Base-by-base conservation (phyloP, 2,888 invertebrate species). In the Caenorhabditis parvicauda region DNA sequence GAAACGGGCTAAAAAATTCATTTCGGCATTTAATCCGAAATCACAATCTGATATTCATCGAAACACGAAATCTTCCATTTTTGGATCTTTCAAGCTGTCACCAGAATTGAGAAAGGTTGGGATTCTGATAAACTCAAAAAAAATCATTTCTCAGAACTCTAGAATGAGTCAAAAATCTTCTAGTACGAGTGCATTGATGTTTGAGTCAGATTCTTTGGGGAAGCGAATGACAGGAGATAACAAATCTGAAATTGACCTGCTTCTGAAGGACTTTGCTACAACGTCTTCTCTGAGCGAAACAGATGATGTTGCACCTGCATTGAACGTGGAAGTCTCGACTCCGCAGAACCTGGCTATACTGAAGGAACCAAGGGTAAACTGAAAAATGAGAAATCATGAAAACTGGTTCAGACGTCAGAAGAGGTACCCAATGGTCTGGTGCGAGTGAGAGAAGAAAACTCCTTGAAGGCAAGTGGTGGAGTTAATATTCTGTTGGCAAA, bases 1-100 rank as follows among this genome's bases (percentile, higher is more conserved):
- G 69, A 49, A 50, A 44, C 19, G 59, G 22, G 69, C 69, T 21
- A 69, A 69, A 25, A 69, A 64, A 21, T 69, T 69, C 47, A 67
- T 69, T 12, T 64, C 64, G 1, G 64, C 66, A n/a, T 69, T 69
- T 29, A 69, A 59, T 37, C 64, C 55, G 25, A 69, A 66, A 46
- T 68, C 67, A 7, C 64, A 64, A 19, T 58, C 50, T 39, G 64
- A 67, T 42, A 37, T 67, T n/a, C 49, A 56, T 25, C 53, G 52
- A 43, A 54, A 49, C 32, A 42, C 49, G 1, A 39, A 41, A 9
- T 9, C 17, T n/a, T 9, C 9, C 9, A 9, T 9, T 41, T n/a
- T n/a, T 9, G 9, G 1, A n/a, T 41, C 9, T n/a, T 41, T 41
- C 19, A 9, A 12, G 19, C n/a, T n/a, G n/a, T n/a, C n/a, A n/a